These are phyloP conservation scores for Microplitis mediator DNA, from an alignment of 1,140 invertebrate species.

Conservation along the genomic window DNA sequence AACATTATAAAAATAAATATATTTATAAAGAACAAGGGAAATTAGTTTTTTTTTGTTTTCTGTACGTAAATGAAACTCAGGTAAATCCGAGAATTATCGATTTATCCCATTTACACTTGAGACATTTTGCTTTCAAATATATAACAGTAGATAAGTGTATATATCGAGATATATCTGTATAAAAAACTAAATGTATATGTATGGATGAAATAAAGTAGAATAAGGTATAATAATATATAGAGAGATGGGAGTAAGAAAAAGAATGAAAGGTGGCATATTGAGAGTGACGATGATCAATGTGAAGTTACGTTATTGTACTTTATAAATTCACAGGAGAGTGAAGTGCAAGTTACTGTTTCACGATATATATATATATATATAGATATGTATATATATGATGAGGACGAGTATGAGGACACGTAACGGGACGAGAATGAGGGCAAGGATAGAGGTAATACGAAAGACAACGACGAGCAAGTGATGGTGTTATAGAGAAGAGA, in stretches of 20 bases:
- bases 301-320: conserved; percentile 27
- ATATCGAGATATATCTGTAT: no score
- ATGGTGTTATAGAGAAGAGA: conserved; percentile 5
- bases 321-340: not conserved
- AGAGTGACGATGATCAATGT: conserved; percentile 24
- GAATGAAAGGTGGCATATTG: conserved; percentile 1
- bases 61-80: conserved; percentile 2
- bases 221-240: not conserved
- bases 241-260: not conserved
- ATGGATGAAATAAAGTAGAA: not conserved
- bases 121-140: not conserved
- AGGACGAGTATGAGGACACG: no score
- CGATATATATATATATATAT: not conserved
- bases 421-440: no score
- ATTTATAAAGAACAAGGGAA: not conserved
- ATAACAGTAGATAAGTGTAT: not conserved
- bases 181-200: not conserved
- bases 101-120: not conserved
- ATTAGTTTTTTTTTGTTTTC: not conserved
- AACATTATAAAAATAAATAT: not conserved
- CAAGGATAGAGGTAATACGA: no score
- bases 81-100: conserved; percentile 15
- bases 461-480: no score
- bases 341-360: conserved; percentile 13
- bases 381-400: not conserved